These are phyloP conservation scores for Sarcophaga peregrina DNA, from an alignment of 1,140 invertebrate genomes.

Conservation along the genomic window DNA sequence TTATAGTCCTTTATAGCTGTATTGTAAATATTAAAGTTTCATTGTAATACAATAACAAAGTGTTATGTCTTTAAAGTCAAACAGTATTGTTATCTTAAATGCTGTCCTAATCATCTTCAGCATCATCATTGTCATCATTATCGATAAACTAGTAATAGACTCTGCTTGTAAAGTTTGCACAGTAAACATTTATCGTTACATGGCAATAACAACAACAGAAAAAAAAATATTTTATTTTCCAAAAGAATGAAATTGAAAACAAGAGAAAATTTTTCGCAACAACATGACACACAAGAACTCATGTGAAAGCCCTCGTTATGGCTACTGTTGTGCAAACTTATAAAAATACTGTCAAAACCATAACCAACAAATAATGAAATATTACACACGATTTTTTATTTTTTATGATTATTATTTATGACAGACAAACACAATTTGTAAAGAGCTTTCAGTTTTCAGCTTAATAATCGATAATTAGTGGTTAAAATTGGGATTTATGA, in stretches of 20 bases:
- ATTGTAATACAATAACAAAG: background rate
- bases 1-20: too few species aligned
- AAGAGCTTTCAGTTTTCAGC: too few species aligned
- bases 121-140: conserved; percentile 5
- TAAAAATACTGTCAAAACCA: conserved; percentile 17
- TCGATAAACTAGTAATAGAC: background rate
- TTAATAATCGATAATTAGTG: too few species aligned
- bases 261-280: background rate
- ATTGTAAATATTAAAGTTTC: background rate
- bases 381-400: background rate
- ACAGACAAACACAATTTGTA: too few species aligned
- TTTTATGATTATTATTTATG: too few species aligned
- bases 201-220: background rate
- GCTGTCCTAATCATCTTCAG: background rate
- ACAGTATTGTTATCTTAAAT: background rate
- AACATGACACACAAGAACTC: background rate
- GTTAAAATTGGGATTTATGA: too few species aligned
- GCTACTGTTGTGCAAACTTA: background rate
- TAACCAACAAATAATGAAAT: conserved; percentile 16
- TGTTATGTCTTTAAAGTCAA: conserved; percentile 17
- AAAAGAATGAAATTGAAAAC: background rate
- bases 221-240: background rate
- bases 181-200: background rate
- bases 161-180: background rate
- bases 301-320: too few species aligned